Conservation (phyloP, 2,888 invertebrate species). For the Drosophila infuscata region DNA sequence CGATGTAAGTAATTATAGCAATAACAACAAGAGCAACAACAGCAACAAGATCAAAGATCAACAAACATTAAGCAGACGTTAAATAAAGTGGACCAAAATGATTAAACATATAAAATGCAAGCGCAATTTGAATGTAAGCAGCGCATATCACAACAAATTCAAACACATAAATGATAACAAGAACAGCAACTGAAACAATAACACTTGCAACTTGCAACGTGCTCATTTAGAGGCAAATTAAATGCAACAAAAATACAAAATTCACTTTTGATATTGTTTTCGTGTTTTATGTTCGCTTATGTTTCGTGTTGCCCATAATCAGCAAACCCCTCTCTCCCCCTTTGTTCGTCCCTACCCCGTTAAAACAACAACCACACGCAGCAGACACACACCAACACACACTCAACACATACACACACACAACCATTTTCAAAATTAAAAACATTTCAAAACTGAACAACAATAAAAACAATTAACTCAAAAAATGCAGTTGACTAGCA, state of each 20-base stretch:
- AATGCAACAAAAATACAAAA: conserved; percentile 14
- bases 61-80: neutral
- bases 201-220: conserved; percentile 18
- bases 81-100: neutral
- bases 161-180: neutral
- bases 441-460: neutral
- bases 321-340: neutral
- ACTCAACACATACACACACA: conserved; percentile 3
- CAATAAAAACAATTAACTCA: conserved; percentile 21
- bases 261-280: conserved; percentile 47
- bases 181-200: neutral
- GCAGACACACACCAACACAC: conserved; percentile 7
- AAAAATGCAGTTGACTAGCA: conserved; percentile 7
- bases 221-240: conserved; percentile 16
- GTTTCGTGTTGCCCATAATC: conserved; percentile 59
- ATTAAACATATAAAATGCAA: neutral
- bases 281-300: conserved; percentile 61
- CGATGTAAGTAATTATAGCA: conserved; percentile 77
- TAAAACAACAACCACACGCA: conserved; percentile 1
- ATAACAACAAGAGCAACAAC: conserved; percentile 6
- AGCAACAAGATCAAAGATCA: neutral
- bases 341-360: neutral
- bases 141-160: neutral
- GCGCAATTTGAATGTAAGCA: neutral
- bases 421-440: conserved; percentile 9